These are phyloP conservation scores for Myiotriccus ornatus DNA, from an alignment of 2,797 vertebrate genomes.

Conservation along the genomic window DNA sequence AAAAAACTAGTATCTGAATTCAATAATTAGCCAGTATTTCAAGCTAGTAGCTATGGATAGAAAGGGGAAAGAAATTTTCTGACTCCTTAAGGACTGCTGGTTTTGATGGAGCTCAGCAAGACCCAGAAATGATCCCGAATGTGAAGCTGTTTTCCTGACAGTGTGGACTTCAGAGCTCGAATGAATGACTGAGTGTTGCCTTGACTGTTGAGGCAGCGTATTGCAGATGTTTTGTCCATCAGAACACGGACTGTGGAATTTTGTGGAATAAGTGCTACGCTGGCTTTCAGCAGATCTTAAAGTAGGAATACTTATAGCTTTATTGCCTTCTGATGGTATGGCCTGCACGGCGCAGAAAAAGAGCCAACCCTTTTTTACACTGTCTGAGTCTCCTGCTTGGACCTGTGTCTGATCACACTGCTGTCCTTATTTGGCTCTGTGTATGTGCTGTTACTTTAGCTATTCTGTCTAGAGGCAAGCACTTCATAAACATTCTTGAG, in stretches of 20 bases:
- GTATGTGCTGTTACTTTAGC: not conserved
- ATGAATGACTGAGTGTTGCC: conserved; percentile 18
- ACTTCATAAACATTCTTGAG: conserved; percentile 41
- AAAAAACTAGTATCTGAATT: not conserved
- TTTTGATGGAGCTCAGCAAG: not conserved
- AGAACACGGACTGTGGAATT: not conserved
- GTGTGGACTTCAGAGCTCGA: not conserved
- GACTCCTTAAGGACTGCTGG: not conserved
- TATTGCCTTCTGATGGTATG: not conserved
- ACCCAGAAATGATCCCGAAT: not conserved
- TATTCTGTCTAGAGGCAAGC: not conserved
- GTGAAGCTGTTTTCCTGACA: not conserved
- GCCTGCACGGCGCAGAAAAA: not conserved
- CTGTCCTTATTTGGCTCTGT: not conserved
- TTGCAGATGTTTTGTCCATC: conserved; percentile 49
- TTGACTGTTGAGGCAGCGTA: not conserved
- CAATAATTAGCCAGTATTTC: not conserved
- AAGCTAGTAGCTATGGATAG: not conserved
- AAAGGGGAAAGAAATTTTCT: not conserved
- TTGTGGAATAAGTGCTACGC: not conserved
- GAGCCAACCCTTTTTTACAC: not conserved
- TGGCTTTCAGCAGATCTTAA: conserved; percentile 43
- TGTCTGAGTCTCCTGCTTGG: not conserved
- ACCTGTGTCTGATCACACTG: not conserved
- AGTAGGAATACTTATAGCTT: not conserved